Base-by-base conservation (phyloP, 2,888 invertebrate species). In the Machimus atricapillus region DNA sequence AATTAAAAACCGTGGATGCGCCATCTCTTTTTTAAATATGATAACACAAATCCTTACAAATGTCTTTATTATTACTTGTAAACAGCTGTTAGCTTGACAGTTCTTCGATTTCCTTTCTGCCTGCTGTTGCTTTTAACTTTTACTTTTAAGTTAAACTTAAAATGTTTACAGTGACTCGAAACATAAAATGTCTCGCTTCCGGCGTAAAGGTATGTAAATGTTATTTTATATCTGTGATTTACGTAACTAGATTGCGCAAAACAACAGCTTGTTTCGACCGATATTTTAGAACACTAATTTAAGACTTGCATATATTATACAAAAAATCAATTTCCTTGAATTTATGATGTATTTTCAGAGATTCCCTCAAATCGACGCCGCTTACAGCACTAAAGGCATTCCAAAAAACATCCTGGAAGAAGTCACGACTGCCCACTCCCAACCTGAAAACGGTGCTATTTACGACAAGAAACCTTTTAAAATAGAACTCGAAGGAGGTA, bases 401-500 rank as follows among this genome's bases (percentile, higher is more conserved):
- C 97, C 97, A 0, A 94, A 93, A 90, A 97, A 97, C 92, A 90
- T 93, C 0, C 90, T 96, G 34, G 94, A 94, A 89, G 91, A 94
- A 12, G 90, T 94, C 31, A 95, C 95, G 90, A 94, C 95, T 0
- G 95, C 96, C 0, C 91, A 93, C 87, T 82, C 91, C n/a, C 97
- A 97, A 91, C 89, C 92, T 16, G 94, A 94, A 5, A 96, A 96
- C 92, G 98, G 98, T 9, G 92, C 93, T 56, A 94, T 97, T 66
- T 98, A 97, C 92, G 98, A 98, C 90, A 97, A 96, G 90, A 97
- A 97, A 91, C 98, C 99, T 0, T 97, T 98, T 90, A 97, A 96
- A 92, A 91, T 97, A 46, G 93, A 91, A 1, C 93, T 97, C 74
- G 94, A 96, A 91, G 95, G 94, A 88, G 96, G 96, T 86, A n/a